A percentile compares a stretch with the other conserved stretches of the same genome.
Evolutionary conservation across 2,113 vertebrate genomes (phyloP).

Genomic region (Bubalus kerabau): DNA sequence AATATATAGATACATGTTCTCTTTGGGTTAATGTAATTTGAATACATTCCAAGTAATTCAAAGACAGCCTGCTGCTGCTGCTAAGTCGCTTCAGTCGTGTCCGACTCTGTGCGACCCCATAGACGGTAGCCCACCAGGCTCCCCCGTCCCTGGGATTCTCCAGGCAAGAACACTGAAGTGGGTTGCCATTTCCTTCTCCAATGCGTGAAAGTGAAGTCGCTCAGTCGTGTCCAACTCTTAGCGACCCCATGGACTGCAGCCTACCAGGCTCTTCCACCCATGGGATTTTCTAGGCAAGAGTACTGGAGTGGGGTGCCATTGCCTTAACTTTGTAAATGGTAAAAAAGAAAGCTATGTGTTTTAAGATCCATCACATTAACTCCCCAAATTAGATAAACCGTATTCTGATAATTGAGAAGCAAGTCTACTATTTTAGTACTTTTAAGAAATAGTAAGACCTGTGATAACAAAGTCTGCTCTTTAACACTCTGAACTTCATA

Average conservation of each 20-base stretch:
- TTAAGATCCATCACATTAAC: not conserved
- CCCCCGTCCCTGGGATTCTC: no score
- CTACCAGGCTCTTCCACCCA: no score
- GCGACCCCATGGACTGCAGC: no score
- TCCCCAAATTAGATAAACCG: not conserved
- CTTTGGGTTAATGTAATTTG: not conserved
- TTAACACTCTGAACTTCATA: not conserved
- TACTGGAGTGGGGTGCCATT: no score
- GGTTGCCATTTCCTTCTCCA: no score
- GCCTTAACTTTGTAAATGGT: not conserved
- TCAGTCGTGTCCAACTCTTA: no score
- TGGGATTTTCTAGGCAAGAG: no score
- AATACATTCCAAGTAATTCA: not conserved
- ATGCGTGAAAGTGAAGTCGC: no score
- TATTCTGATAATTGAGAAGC: not conserved
- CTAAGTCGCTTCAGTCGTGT: no score
- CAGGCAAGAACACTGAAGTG: no score
- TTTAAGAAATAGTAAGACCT: not conserved
- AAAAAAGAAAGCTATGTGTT: not conserved
- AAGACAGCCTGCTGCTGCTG: not conserved
- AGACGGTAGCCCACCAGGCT: no score
- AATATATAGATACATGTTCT: not conserved
- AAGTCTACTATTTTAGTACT: not conserved
- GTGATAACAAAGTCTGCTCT: not conserved
- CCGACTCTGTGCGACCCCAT: no score